phyloP scores from a whole-genome alignment of 2,888 invertebrate genomes.

The Diadromus collaris region DNA sequence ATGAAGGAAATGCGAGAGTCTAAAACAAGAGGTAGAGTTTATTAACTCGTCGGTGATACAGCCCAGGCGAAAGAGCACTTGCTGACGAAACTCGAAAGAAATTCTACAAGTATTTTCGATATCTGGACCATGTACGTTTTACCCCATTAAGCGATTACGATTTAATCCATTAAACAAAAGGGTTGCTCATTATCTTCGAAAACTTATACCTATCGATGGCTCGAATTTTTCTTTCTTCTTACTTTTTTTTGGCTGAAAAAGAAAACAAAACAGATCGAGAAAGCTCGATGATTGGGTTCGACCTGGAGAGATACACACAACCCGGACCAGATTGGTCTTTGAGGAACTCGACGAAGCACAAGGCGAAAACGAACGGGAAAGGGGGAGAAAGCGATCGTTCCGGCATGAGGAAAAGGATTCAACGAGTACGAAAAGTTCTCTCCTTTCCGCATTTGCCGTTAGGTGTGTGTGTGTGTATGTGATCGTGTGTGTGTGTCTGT shows the following conservation, averaged over 20 bases:
- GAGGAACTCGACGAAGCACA: constrained; percentile 15
- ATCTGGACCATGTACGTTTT: neutral
- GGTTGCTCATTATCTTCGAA: neutral
- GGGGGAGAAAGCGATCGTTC: constrained; percentile 27
- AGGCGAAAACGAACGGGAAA: constrained; percentile 30
- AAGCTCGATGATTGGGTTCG: constrained; percentile 3
- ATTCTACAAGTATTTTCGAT: neutral
- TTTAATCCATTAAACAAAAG: neutral
- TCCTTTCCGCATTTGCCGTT: neutral
- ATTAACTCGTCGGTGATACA: constrained; percentile 30
- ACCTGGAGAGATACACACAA: neutral
- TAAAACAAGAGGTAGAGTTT: constrained; percentile 37
- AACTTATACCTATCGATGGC: neutral
- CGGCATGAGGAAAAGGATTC: constrained; percentile 41
- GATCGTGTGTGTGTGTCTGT: no score
- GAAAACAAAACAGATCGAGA: neutral
- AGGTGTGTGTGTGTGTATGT: no score
- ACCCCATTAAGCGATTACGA: neutral
- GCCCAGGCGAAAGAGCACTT: constrained; percentile 25
- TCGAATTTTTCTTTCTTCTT: neutral
- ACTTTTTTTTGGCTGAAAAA: neutral
- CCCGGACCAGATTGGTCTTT: constrained; percentile 6
- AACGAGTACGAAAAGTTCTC: constrained; percentile 13
- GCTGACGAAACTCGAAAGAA: neutral
- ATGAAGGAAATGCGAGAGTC: constrained; percentile 49